These are phyloP conservation scores for Lasioglossum lativentre DNA, from an alignment of 2,888 invertebrate species.

Conservation along the genomic window DNA sequence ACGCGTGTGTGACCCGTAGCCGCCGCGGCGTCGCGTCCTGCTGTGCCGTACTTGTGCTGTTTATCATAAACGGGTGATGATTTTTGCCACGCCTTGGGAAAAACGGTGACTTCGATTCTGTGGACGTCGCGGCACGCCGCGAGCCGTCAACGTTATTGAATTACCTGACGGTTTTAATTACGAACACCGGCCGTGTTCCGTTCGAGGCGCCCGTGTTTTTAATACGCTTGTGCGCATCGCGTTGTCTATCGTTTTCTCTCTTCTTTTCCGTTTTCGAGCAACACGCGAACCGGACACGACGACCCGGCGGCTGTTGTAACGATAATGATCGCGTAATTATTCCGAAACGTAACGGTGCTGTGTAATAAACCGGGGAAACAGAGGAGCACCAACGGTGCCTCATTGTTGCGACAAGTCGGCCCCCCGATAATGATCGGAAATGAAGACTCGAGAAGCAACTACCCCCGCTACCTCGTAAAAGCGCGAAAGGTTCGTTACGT, in stretches of 20 bases:
- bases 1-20: background rate
- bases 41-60: background rate
- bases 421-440: slow-evolving; percentile 11
- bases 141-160: slow-evolving; percentile 40
- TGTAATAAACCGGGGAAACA: slow-evolving; percentile 22
- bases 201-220: slow-evolving; percentile 26
- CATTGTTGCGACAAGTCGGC: background rate
- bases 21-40: too few species aligned
- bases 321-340: slow-evolving; percentile 39
- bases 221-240: slow-evolving; percentile 18
- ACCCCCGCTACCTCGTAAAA: background rate
- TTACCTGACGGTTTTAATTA: slow-evolving; percentile 48
- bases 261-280: background rate
- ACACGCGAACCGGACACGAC: background rate
- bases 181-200: background rate
- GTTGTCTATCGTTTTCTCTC: background rate
- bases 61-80: slow-evolving; percentile 13
- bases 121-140: background rate
- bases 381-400: background rate
- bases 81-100: slow-evolving; percentile 12
- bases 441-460: slow-evolving; percentile 1
- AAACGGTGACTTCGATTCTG: slow-evolving; percentile 12
- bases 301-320: background rate
- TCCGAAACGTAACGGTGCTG: background rate
- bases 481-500: background rate